Percentiles rank a stretch among this genome's conserved stretches.
These are phyloP conservation scores for Vidua chalybeata DNA, from an alignment of 2,113 vertebrate genomes.

Conservation along the genomic window DNA sequence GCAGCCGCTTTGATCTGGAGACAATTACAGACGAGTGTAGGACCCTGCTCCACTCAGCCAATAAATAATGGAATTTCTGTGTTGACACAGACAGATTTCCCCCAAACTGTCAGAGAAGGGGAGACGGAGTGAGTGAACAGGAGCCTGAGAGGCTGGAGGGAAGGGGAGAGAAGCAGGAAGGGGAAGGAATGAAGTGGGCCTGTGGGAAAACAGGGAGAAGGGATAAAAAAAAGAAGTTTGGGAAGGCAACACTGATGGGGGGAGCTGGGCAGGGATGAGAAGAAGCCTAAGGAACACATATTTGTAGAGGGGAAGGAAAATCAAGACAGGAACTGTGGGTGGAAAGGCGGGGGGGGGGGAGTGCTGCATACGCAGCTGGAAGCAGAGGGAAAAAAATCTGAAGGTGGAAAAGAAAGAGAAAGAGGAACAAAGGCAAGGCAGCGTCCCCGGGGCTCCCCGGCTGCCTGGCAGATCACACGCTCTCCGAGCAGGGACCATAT, in stretches of 20 bases:
- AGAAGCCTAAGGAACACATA: constrained; percentile 6
- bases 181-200: background rate
- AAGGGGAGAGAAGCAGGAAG: constrained; percentile 3
- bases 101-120: constrained; percentile 65
- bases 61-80: constrained; percentile 60
- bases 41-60: constrained; percentile 50
- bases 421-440: constrained; percentile 62
- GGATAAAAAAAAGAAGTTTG: background rate
- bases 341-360: background rate
- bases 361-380: background rate
- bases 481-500: background rate
- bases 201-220: background rate
- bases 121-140: background rate
- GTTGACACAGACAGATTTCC: constrained; percentile 65
- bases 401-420: constrained; percentile 63
- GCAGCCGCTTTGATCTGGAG: constrained; percentile 61
- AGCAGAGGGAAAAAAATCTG: background rate
- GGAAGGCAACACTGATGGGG: background rate
- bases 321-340: constrained; percentile 47
- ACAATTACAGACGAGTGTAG: constrained; percentile 61
- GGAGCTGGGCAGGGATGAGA: constrained; percentile 23
- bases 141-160: background rate
- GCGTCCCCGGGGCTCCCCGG: background rate
- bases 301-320: constrained; percentile 41
- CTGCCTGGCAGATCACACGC: constrained; percentile 16